Base-by-base conservation (phyloP, 2,888 invertebrate species). In the Epistrophe grossulariae region DNA sequence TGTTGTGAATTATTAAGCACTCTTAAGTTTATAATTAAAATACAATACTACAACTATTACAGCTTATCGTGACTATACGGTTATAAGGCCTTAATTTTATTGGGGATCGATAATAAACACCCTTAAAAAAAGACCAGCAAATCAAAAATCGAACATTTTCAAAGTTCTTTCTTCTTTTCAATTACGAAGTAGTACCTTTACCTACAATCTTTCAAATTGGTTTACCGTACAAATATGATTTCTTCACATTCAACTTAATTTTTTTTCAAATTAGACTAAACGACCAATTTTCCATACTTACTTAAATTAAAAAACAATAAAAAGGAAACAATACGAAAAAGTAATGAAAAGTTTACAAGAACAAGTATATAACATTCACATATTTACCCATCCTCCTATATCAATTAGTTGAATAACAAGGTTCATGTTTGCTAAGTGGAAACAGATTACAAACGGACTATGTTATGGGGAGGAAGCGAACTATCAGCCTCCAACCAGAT, bases 371-470 rank as follows among this genome's bases (percentile, higher is more conserved):
- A 48, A 50, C 77, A 66, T 38, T 28, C 4, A 15, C 13, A 13
- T 24, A 24, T 66, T 28, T 9, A 38, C 59, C 59, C 59, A 19
- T 19, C 17, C 15, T 17, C 38, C 68, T 31, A 31, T 28, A 28
- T 31, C 68, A 59, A 70, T 77, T 70, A 70, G 68, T 77, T 68
- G 68, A 77, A 43, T 43, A 77, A 77, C 77, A 68, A 68, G 57
- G 68, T 59, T 38, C 77, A 68, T 77, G 68, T 77, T 77, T 77
- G 68, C 57, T 77, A 77, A 77, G 68, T 77, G 68, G 68, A 60
- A 77, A 77, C 59, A 77, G 68, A 70, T 70, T 60, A 59, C 40
- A 50, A 59, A 59, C 45, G 45, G 24, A 35, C 19, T 62, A 4
- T 13, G 19, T 40, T n/a, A 40, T 24, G n/a, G 45, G 10, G 45